These are phyloP conservation scores for Epistrophe grossulariae DNA, from an alignment of 2,888 invertebrate species.

Conservation along the genomic window DNA sequence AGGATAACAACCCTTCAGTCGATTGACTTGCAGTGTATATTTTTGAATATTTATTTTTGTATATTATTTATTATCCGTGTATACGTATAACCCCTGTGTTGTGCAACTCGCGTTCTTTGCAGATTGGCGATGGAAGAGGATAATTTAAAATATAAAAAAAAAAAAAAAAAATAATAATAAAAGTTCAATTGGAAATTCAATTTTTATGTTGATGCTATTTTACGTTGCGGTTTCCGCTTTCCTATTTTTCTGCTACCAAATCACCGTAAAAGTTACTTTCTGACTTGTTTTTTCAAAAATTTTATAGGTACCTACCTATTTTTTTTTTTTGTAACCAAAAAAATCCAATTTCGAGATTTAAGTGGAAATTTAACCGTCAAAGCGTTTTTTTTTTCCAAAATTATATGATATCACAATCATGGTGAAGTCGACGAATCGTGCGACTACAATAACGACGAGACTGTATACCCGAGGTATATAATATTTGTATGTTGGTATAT, in stretches of 20 bases:
- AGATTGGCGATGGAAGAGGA: conserved; percentile 21
- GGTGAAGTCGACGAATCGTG: not conserved
- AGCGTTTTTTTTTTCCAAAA: conserved; percentile 39
- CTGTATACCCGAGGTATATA: no score
- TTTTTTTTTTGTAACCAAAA: conserved; percentile 1
- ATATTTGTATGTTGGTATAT: not conserved
- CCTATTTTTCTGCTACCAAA: not conserved
- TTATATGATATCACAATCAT: conserved; percentile 44
- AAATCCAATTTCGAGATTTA: conserved; percentile 69
- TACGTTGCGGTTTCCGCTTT: conserved; percentile 61
- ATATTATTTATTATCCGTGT: conserved; percentile 32
- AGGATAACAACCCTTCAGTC: conserved; percentile 38
- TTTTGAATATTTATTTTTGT: conserved; percentile 39
- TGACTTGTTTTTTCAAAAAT: conserved; percentile 7
- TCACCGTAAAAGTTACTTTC: conserved; percentile 6
- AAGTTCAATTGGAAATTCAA: conserved; percentile 65
- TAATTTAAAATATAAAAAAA: conserved; percentile 29
- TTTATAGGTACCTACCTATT: not conserved
- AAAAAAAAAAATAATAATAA: not conserved
- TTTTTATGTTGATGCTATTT: conserved; percentile 53
- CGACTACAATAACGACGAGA: not conserved
- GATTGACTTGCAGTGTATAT: conserved; percentile 44
- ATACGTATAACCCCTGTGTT: conserved; percentile 6
- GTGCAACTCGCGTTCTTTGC: conserved; percentile 7
- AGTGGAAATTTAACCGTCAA: conserved; percentile 67